Evolutionary conservation across 1,140 invertebrate species (phyloP).

Genomic region (Drosophila navojoa): DNA sequence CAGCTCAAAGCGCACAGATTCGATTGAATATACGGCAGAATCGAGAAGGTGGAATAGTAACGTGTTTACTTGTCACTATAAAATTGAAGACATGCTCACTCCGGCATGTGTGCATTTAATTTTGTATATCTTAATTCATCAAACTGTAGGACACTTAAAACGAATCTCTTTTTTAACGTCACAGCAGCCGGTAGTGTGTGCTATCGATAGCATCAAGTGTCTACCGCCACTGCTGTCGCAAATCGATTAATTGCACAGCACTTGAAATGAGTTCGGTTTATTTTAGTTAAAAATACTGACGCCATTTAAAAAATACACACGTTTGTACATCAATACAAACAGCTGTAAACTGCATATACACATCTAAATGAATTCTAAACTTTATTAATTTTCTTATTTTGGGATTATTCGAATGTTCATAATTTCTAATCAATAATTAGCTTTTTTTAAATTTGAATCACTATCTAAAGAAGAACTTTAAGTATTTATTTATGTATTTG

Average conservation of each 20-base stretch:
- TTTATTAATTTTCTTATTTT: too few relatives aligned
- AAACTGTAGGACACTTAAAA: background rate
- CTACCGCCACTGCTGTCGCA: background rate
- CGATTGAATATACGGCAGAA: background rate
- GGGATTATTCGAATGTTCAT: too few relatives aligned
- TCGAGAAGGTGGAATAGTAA: background rate
- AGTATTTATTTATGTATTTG: too few relatives aligned
- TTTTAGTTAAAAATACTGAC: slow-evolving; percentile 1
- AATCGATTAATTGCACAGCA: slow-evolving; percentile 8
- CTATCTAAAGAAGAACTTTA: slow-evolving; percentile 35
- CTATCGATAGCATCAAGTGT: slow-evolving; percentile 15
- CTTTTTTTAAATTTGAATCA: too few relatives aligned
- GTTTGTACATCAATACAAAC: background rate
- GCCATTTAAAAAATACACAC: slow-evolving; percentile 8
- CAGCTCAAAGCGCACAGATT: slow-evolving; percentile 13
- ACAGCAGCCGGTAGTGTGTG: background rate
- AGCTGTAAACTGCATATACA: too few relatives aligned
- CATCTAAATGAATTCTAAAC: too few relatives aligned
- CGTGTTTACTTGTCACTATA: background rate
- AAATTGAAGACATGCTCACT: background rate
- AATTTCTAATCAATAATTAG: too few relatives aligned
- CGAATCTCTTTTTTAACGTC: slow-evolving; percentile 17
- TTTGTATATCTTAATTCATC: slow-evolving; percentile 15
- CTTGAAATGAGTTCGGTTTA: background rate
- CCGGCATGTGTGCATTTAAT: background rate